A percentile compares a stretch with the other conserved stretches of the same genome.
These are phyloP conservation scores for Papilio dardanus DNA, from an alignment of 1,140 invertebrate genomes.

Conservation along the genomic window DNA sequence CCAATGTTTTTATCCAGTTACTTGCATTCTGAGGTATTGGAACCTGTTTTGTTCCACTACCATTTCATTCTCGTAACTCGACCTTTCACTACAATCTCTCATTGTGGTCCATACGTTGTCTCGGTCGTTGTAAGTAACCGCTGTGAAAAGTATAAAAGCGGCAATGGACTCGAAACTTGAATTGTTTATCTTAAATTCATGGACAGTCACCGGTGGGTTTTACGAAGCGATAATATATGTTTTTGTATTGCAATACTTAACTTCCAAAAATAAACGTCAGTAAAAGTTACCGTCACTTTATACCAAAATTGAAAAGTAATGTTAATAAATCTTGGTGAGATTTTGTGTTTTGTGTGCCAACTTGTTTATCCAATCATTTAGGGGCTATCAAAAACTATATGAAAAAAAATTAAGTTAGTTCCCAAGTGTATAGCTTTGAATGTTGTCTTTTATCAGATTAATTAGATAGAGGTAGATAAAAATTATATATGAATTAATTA, in stretches of 20 bases:
- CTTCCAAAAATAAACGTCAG: conserved; percentile 29
- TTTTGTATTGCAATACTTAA: conserved; percentile 24
- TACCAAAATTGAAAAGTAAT: conserved; percentile 24
- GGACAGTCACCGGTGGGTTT: conserved; percentile 21
- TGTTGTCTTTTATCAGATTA: neutral
- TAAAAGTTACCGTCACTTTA: conserved; percentile 35
- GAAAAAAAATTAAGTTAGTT: too few relatives aligned
- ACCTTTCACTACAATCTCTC: conserved; percentile 75
- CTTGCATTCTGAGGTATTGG: conserved; percentile 78
- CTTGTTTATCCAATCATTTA: too few relatives aligned
- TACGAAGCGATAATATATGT: conserved; percentile 5
- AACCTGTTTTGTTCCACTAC: conserved; percentile 77
- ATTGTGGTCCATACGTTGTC: conserved; percentile 58
- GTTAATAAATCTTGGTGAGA: conserved; percentile 16
- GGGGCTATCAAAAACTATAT: neutral
- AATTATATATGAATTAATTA: neutral
- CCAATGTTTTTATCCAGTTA: conserved; percentile 79
- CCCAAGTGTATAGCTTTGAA: neutral
- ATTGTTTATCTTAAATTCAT: conserved; percentile 27
- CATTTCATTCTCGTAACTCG: conserved; percentile 69
- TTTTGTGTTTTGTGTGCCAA: neutral
- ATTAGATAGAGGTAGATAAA: neutral
- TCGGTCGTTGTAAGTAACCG: conserved; percentile 41
- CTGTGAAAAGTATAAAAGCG: conserved; percentile 46
- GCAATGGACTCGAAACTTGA: conserved; percentile 45